Evolutionary conservation across 2,888 invertebrate species (phyloP).

Genomic region (Heliconius sara): DNA sequence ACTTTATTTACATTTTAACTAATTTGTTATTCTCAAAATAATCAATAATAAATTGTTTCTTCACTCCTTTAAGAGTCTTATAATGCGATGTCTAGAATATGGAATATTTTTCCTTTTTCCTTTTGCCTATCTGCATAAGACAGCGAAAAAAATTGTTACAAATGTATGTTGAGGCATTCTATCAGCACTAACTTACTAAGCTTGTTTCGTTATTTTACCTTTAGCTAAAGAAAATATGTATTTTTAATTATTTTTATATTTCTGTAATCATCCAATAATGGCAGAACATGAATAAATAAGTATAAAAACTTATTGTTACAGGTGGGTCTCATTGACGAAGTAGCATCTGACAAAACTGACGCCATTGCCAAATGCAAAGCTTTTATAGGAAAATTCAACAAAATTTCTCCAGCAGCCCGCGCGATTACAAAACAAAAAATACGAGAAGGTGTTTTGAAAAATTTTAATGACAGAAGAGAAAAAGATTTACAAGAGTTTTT

Average conservation of each 20-base stretch:
- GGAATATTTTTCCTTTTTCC: too few relatives aligned
- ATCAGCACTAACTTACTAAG: too few relatives aligned
- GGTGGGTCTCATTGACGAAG: slow-evolving; percentile 90
- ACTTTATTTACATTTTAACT: too few relatives aligned
- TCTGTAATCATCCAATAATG: neutral
- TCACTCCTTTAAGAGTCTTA: too few relatives aligned
- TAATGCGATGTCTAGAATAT: too few relatives aligned
- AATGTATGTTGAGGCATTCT: too few relatives aligned
- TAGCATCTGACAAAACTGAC: slow-evolving; percentile 87
- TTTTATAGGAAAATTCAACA: slow-evolving; percentile 87
- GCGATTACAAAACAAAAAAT: slow-evolving; percentile 83
- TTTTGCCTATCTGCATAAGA: too few relatives aligned
- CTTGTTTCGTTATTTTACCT: too few relatives aligned
- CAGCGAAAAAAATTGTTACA: too few relatives aligned
- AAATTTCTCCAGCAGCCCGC: slow-evolving; percentile 86
- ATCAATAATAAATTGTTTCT: too few relatives aligned
- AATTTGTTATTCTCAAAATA: too few relatives aligned
- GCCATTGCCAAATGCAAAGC: slow-evolving; percentile 86
- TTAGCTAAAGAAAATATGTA: neutral
- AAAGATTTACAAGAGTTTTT: slow-evolving; percentile 87
- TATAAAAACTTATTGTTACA: slow-evolving; percentile 46
- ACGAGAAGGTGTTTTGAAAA: slow-evolving; percentile 75
- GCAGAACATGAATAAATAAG: too few relatives aligned
- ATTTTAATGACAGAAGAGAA: slow-evolving; percentile 84
- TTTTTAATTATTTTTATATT: neutral